phyloP scores from a whole-genome alignment of 2,888 invertebrate species.

The Nemapogon koenigi region DNA sequence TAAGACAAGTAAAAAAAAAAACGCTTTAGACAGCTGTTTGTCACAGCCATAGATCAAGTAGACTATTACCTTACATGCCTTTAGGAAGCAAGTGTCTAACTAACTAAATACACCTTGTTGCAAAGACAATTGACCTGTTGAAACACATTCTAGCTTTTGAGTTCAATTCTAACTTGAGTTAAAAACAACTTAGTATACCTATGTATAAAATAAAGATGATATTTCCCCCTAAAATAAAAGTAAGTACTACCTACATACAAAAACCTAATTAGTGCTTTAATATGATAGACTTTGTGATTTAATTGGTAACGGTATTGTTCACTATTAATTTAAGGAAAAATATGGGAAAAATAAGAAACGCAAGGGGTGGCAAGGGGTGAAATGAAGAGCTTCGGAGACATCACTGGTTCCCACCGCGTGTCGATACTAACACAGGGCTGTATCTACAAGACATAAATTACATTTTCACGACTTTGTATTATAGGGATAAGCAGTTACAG shows the following conservation, averaged over 20 bases:
- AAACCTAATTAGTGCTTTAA: not conserved
- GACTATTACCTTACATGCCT: too few species aligned
- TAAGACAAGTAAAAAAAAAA: too few species aligned
- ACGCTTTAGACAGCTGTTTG: too few species aligned
- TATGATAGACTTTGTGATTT: not conserved
- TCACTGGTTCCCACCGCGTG: constrained; percentile 4
- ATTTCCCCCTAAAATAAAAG: not conserved
- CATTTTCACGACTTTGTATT: not conserved
- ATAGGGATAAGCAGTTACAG: not conserved
- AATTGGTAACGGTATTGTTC: not conserved
- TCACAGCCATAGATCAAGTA: too few species aligned
- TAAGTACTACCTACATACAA: not conserved
- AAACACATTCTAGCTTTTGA: not conserved
- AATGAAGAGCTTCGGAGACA: constrained; percentile 7
- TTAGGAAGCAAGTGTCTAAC: too few species aligned
- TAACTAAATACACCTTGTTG: too few species aligned
- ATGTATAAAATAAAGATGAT: not conserved
- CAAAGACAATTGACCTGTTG: too few species aligned
- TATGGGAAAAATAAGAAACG: not conserved
- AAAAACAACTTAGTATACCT: not conserved
- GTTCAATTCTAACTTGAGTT: not conserved
- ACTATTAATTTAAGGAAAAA: not conserved
- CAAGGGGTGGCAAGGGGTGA: constrained; percentile 5
- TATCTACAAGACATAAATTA: not conserved
- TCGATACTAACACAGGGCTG: not conserved